Percentiles rank a stretch among this genome's conserved stretches.
Evolutionary conservation across 2,797 vertebrate species (phyloP).

Genomic region (Apodemus agrarius): DNA sequence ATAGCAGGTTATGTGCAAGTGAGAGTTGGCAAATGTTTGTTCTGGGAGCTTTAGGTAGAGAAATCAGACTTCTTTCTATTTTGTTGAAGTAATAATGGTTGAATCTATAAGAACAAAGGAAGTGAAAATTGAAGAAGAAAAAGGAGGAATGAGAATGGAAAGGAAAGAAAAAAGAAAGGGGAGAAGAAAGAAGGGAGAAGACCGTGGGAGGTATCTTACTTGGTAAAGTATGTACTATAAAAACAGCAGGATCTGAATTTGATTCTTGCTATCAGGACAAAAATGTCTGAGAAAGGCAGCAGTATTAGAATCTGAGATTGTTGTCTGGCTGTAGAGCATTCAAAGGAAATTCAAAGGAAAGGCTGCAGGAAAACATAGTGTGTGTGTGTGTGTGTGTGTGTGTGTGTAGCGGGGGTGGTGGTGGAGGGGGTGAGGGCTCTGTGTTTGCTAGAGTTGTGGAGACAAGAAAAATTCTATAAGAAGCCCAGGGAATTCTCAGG

Average conservation of each 20-base stretch:
- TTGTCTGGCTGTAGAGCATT: neutral
- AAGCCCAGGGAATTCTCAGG: neutral
- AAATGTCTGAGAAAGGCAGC: neutral
- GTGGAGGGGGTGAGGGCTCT: neutral
- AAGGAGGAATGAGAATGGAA: neutral
- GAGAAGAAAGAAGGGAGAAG: neutral
- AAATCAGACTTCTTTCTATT: neutral
- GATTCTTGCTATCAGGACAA: neutral
- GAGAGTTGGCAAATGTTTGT: neutral
- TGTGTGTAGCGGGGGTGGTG: no score
- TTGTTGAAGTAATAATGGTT: neutral
- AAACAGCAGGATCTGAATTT: neutral
- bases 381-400: no score
- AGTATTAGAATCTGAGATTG: neutral
- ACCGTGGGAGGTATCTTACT: accelerated
- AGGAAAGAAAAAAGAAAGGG: neutral
- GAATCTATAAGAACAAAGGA: slow-evolving; percentile 16
- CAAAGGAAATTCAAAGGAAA: no score
- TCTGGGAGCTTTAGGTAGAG: neutral
- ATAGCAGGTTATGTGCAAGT: neutral
- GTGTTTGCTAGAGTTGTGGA: neutral
- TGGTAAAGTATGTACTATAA: neutral
- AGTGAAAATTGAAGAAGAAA: neutral
- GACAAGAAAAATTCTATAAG: neutral
- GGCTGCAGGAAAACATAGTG: slow-evolving; percentile 16